Evolutionary conservation across 2,888 invertebrate species (phyloP).

Genomic region (Zonitis immaculata): DNA sequence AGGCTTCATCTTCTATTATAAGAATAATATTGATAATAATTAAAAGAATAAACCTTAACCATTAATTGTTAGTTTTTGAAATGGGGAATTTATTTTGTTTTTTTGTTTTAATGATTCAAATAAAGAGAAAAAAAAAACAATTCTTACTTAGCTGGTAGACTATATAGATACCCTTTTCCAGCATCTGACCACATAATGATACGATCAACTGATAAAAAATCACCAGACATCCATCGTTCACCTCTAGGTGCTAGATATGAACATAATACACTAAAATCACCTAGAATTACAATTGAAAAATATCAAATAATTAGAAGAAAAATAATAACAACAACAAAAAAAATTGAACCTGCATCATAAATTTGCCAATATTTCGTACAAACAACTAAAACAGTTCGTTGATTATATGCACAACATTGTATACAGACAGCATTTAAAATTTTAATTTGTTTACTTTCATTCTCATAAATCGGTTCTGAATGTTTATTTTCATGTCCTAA

Average conservation of each 20-base stretch:
- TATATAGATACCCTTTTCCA: conserved; percentile 93
- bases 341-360: conserved; percentile 64
- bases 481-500: conserved; percentile 83
- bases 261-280: conserved; percentile 94
- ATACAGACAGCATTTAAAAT: conserved; percentile 90
- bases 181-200: conserved; percentile 95
- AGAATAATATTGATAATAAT: no score
- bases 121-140: conserved; percentile 4
- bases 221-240: conserved; percentile 93
- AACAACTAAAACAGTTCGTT: conserved; percentile 93
- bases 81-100: conserved; percentile 2
- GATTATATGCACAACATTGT: conserved; percentile 93
- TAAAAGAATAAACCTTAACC: not conserved
- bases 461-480: conserved; percentile 86
- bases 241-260: conserved; percentile 85
- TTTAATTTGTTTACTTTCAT: conserved; percentile 95
- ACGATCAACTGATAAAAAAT: conserved; percentile 86
- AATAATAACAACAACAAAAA: not conserved
- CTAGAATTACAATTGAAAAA: conserved; percentile 45
- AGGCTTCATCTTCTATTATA: not conserved
- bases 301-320: conserved; percentile 1
- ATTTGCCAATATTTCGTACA: conserved; percentile 97
- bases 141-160: conserved; percentile 92
- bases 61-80: conserved; percentile 2
- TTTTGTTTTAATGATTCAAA: no score